These are phyloP conservation scores for Microctonus aethiopoides DNA, from an alignment of 2,888 invertebrate species.

Conservation along the genomic window DNA sequence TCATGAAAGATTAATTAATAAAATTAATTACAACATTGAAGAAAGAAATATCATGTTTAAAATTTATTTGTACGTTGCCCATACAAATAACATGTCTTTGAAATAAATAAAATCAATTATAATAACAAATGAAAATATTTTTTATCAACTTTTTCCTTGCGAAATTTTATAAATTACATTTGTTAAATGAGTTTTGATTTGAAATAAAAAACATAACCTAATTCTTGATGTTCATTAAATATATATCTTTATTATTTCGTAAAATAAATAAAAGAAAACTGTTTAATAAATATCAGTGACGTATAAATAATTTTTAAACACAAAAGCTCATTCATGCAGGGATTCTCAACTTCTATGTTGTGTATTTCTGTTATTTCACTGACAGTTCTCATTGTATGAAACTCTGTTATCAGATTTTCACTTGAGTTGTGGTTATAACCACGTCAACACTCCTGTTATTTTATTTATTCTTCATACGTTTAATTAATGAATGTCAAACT, in stretches of 20 bases:
- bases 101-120: too few species aligned
- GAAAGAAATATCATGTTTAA: neutral
- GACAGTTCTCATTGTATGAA: neutral
- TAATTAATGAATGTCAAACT: neutral
- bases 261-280: too few species aligned
- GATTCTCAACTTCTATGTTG: constrained; percentile 1
- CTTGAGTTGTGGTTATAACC: constrained; percentile 5
- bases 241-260: too few species aligned
- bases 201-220: too few species aligned
- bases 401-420: neutral
- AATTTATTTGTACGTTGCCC: too few species aligned
- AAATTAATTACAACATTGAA: neutral
- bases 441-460: neutral
- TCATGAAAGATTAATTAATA: neutral
- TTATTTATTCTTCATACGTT: neutral
- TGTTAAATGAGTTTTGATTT: too few species aligned
- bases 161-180: too few species aligned
- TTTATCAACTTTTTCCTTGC: too few species aligned
- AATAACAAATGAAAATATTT: too few species aligned
- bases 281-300: too few species aligned
- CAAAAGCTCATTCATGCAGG: neutral
- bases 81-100: too few species aligned
- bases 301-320: neutral
- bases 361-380: neutral
- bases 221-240: too few species aligned